Percentiles rank a stretch among this genome's conserved stretches.
phyloP scores from a whole-genome alignment of 2,888 invertebrate genomes.

The Phoronis australis region DNA sequence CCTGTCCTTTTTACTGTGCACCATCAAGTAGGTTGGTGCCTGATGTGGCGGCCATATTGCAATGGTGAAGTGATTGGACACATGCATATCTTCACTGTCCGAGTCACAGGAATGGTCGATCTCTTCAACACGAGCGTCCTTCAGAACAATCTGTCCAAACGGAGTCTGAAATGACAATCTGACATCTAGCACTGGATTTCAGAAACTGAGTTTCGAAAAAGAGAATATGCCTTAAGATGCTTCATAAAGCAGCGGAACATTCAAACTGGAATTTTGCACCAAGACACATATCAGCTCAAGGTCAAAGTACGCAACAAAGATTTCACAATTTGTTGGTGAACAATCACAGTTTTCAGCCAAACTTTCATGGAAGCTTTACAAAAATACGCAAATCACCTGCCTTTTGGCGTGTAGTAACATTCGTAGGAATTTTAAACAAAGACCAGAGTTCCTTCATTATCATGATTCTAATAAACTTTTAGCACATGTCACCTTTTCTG shows the following conservation, averaged over 20 bases:
- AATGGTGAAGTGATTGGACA: slow-evolving; percentile 68
- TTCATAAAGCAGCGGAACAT: no score
- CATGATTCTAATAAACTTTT: background rate
- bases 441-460: background rate
- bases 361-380: no score
- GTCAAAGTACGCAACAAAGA: no score
- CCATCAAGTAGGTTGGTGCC: slow-evolving; percentile 88
- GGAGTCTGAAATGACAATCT: no score
- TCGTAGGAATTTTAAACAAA: background rate
- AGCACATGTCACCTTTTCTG: slow-evolving; percentile 70
- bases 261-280: no score
- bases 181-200: no score
- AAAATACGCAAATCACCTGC: no score
- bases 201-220: no score
- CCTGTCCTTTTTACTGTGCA: slow-evolving; percentile 89
- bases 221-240: no score
- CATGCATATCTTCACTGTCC: slow-evolving; percentile 75
- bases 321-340: no score
- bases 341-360: no score
- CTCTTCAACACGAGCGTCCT: slow-evolving; percentile 90
- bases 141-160: slow-evolving; percentile 90
- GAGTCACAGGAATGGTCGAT: slow-evolving; percentile 63
- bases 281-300: no score
- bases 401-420: slow-evolving; percentile 1
- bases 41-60: slow-evolving; percentile 89